Base-by-base conservation (phyloP, 2,888 invertebrate species). In the Dryocosmus kuriphilus region DNA sequence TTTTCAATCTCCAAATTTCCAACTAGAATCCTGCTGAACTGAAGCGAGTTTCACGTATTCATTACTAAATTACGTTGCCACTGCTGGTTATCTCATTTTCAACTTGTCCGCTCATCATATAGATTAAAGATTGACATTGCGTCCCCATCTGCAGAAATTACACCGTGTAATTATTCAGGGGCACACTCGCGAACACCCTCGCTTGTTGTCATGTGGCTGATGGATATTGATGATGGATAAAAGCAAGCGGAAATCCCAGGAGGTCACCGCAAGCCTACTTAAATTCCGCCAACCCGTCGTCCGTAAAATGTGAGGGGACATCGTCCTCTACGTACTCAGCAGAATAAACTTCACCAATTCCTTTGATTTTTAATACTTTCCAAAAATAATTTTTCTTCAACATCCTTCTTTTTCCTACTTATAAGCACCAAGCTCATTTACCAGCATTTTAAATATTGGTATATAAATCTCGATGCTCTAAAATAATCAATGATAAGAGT, bases 151-250 rank as follows among this genome's bases (percentile, higher is more conserved):
- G 24, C 22, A 62, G 73, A 61, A 55, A 74, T 73, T 41, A 32
- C 22, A 30, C 51, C 73, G 73, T 22, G 61, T 38, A 77, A 77
- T 77, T 73, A 77, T 77, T 77, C 51, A 74, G 35, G 57, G 24
- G 57, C 16, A 24, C 27, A 27, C 24, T 60, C 24, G 24, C 57
- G 24, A 46, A 38, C 51, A 41, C 61, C 32, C 46, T 41, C 57
- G 27, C 57, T 35, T 62, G 74, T 80, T 80, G 78, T 80, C 80
- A 80, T 75, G 65, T n/a, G 79, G 75, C 62, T 79, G 82, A 81
- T 78, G 80, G 75, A 73, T 81, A 81, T 80, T 83, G 81, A 83
- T 83, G 82, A 83, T 73, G 77, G 73, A 79, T 77, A 77, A 80
- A 63, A 76, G 78, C 77, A 27, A 61, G 63, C 71, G 71, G 71